These are phyloP conservation scores for Oxygymnocypris stewartii DNA, from an alignment of 2,113 vertebrate genomes.

Conservation along the genomic window DNA sequence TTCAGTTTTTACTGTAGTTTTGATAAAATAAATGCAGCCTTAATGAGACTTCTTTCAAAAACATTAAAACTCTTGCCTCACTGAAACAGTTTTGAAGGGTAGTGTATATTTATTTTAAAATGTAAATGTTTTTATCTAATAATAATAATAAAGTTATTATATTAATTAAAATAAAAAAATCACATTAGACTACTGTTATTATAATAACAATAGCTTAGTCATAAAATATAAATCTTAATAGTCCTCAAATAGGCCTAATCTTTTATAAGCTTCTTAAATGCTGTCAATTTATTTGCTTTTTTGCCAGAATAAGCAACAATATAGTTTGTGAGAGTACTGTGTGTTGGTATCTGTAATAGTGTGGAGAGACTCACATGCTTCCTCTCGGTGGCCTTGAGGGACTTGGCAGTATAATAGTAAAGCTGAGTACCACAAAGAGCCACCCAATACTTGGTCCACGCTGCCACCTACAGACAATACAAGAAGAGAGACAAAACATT, in stretches of 20 bases:
- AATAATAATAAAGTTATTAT: background rate
- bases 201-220: background rate
- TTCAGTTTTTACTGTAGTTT: too few relatives aligned
- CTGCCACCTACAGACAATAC: slow-evolving; percentile 81
- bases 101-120: background rate
- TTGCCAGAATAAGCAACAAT: background rate
- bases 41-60: background rate
- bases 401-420: slow-evolving; percentile 96
- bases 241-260: background rate
- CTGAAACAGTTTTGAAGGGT: background rate
- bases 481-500: background rate
- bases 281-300: background rate
- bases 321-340: background rate
- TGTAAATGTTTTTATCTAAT: background rate
- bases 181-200: background rate
- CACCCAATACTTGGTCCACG: slow-evolving; percentile 98
- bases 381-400: slow-evolving; percentile 95
- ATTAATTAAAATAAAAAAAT: too few relatives aligned
- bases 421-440: slow-evolving; percentile 92
- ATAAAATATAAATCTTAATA: background rate
- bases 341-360: background rate
- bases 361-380: slow-evolving; percentile 86
- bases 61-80: background rate
- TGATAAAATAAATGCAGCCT: too few relatives aligned
- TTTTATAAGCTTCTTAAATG: background rate